Base-by-base conservation (phyloP, 1,140 invertebrate genomes). In the Babylonia areolata region DNA sequence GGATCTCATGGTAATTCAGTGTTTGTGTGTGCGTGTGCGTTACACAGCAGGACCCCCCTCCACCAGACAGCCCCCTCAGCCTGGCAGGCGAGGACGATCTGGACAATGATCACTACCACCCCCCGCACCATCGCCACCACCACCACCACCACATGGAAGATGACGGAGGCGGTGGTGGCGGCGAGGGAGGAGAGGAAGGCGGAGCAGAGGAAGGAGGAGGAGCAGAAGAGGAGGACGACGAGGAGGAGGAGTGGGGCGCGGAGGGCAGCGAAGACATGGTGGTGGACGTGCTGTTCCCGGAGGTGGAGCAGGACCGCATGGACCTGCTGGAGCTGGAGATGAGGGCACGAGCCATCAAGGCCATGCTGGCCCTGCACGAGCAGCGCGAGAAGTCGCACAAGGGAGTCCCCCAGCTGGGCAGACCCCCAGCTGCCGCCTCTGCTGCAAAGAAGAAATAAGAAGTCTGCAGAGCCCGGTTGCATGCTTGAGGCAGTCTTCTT, bases 251-350 rank as follows among this genome's bases (percentile, higher is more conserved):
- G 1, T 84, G 37, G 85, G 84, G 81, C 11, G 78, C 5, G 28
- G 80, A 87, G 40, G 77, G 78, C 73, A n/a, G 51, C 42, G 73
- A 79, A 9, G 85, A 42, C 28, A 37, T 77, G 20, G 79, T 78
- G 28, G 79, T 78, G 28, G 84, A 85, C 11, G 81, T 39, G 23
- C 58, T 89, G 42, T 84, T 88, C 42, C 90, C 90, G n/a, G 88
- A 86, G 9, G 84, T 93, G 77, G 91, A 91, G 20, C 88, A 90
- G 86, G 93, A 92, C 80, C 92, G 94, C 84, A 93, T 95, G 93
- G 95, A 95, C 87, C 91, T 95, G 15, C 88, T 95, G 75, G 95
- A 95, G 86, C 89, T 95, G 71, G 94, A 95, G 88, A 95, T 95
- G 94, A 93, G 95, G 89, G 95, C 95, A 0, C 89, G 94, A 51